Conservation (phyloP, 2,888 invertebrate genomes). For the Heterodera filipjevi region DNA sequence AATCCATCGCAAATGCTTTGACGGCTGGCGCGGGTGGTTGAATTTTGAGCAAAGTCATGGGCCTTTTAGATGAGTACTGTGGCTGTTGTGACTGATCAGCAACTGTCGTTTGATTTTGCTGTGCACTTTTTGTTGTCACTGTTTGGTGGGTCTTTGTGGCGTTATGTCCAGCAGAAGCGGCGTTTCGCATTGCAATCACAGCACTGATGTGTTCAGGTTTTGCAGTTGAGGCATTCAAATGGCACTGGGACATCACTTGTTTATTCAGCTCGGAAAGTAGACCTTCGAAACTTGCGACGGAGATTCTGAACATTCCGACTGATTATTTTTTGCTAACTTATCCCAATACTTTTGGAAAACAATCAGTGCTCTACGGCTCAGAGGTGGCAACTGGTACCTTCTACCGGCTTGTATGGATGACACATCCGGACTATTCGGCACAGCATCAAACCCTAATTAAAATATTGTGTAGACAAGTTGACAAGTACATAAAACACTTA, state of each 20-base stretch:
- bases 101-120: background rate
- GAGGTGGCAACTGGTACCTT: constrained; percentile 1
- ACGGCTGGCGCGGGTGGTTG: constrained; percentile 7
- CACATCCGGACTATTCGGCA: constrained; percentile 6
- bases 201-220: background rate
- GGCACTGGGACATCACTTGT: background rate
- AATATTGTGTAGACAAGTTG: background rate
- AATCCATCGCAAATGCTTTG: constrained; percentile 4
- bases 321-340: background rate
- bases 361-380: constrained; percentile 8
- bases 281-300: background rate
- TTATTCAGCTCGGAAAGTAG: background rate
- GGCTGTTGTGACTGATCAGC: background rate
- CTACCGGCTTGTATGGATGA: background rate
- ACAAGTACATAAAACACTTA: background rate
- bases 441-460: constrained; percentile 7
- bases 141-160: background rate
- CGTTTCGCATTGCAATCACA: background rate
- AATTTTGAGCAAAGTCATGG: background rate
- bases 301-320: background rate
- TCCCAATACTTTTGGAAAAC: background rate
- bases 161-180: background rate
- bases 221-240: background rate
- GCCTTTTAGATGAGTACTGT: background rate
- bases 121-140: background rate